phyloP scores from a whole-genome alignment of 2,797 vertebrate genomes.

The Bucorvus abyssinicus region DNA sequence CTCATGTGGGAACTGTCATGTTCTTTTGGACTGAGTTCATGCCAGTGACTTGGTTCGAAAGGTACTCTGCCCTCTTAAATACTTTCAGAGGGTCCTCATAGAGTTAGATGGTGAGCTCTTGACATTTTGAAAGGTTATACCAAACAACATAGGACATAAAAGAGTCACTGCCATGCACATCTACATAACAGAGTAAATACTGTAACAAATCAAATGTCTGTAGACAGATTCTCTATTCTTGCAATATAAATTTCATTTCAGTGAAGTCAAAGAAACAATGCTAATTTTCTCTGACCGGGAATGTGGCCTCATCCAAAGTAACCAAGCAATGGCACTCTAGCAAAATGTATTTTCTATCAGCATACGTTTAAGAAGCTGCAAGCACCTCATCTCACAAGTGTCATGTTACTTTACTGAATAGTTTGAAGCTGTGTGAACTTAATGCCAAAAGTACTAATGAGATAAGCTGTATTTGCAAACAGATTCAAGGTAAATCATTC shows the following conservation, averaged over 20 bases:
- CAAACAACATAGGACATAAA: background rate
- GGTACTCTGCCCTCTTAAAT: background rate
- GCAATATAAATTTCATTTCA: background rate
- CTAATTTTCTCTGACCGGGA: background rate
- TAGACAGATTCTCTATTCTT: background rate
- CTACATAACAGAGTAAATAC: background rate
- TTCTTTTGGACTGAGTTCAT: background rate
- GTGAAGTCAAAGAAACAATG: background rate
- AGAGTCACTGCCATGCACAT: background rate
- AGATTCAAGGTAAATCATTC: background rate
- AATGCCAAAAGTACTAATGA: background rate
- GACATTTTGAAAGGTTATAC: constrained; percentile 37
- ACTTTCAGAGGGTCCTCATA: background rate
- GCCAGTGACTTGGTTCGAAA: background rate
- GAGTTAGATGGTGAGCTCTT: background rate
- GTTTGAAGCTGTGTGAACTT: background rate
- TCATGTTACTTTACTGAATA: background rate
- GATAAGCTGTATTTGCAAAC: background rate
- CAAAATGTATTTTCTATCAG: background rate
- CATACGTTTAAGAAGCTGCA: background rate
- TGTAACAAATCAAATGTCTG: background rate
- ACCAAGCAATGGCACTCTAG: background rate
- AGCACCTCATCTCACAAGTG: background rate
- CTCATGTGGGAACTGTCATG: background rate
- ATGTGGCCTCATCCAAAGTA: background rate